Evolutionary conservation across 2,113 vertebrate species (phyloP), one percentile per base, ranked within the genome.

Genomic region (Dasyornis broadbenti): DNA sequence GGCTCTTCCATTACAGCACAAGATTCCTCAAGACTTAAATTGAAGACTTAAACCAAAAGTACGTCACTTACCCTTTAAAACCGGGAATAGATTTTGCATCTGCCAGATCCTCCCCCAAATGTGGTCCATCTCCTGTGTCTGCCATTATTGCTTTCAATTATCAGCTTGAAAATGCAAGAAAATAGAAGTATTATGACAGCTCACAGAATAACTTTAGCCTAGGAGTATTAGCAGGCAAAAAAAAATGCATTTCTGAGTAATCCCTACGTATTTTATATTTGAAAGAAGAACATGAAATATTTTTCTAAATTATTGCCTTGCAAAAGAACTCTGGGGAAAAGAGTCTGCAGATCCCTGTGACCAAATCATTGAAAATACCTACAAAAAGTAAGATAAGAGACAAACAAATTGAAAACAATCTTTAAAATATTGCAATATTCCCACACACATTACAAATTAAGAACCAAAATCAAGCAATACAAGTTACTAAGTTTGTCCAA

Each of bases 61-160:
- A 52, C 4, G 12, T 54, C 76, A 96, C 97, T 97, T 92, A 98
- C 97, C 95, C 96, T 90, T 95, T 96, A 80, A 64, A 95, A 81
- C 71, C 83, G 84, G 89, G 24, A 88, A 94, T 1, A 52, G 92
- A 93, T 83, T 91, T 97, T 86, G 97, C 95, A 90, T 98, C 97
- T 71, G 82, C 2, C 42, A 68, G 40, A 82, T 96, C 95, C 16
- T 78, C 6, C 18, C n/a, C 54, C 4, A 3, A 9, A 31, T 30
- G 88, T 33, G 84, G 63, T 71, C 94, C 95, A 94, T 97, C 96
- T 80, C 97, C 93, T 18, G 7, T 60, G 27, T 97, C 92, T 59
- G 92, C 60, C 97, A 97, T 97, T 44, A 31, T 64, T 61, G n/a
- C 22, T 95, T 57, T 70, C 89, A 86, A 53, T 47, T 86, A 69